Conservation (phyloP, 2,113 vertebrate species). For the Melanocharis versteri region DNA sequence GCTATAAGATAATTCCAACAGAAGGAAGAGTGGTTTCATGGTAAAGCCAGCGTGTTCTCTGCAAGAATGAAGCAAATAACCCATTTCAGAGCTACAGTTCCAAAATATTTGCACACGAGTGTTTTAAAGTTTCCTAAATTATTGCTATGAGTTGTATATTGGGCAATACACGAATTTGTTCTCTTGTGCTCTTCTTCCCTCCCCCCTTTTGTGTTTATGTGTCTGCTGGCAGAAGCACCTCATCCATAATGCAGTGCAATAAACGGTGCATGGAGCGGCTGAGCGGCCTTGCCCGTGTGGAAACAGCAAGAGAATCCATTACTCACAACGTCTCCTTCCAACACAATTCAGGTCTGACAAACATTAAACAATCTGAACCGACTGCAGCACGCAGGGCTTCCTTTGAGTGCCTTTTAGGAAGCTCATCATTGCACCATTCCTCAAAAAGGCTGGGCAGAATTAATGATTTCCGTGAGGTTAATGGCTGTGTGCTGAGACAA, state of each 20-base stretch:
- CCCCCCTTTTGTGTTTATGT: conserved; percentile 1
- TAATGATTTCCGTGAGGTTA: conserved; percentile 49
- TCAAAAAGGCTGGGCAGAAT: conserved; percentile 34
- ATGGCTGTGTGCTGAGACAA: neutral
- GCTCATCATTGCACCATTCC: conserved; percentile 23
- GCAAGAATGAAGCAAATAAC: neutral
- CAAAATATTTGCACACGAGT: neutral
- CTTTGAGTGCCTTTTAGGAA: conserved; percentile 45
- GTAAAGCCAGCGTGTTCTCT: neutral
- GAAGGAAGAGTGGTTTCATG: neutral
- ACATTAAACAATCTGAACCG: conserved; percentile 46
- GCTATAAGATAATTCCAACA: neutral
- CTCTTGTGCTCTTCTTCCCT: conserved; percentile 1
- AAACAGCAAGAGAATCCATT: conserved; percentile 56
- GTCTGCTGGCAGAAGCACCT: conserved; percentile 55
- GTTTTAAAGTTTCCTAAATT: conserved; percentile 43
- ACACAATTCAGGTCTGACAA: conserved; percentile 50
- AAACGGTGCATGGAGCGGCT: neutral
- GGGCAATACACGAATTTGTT: conserved; percentile 31
- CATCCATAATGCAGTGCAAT: conserved; percentile 63
- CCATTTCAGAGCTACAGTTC: neutral
- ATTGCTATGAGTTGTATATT: conserved; percentile 32
- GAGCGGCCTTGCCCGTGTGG: neutral
- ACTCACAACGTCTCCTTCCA: conserved; percentile 17
- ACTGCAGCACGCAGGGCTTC: conserved; percentile 7